Base-by-base conservation (phyloP, 2,888 invertebrate genomes). In the Desoria tigrina region DNA sequence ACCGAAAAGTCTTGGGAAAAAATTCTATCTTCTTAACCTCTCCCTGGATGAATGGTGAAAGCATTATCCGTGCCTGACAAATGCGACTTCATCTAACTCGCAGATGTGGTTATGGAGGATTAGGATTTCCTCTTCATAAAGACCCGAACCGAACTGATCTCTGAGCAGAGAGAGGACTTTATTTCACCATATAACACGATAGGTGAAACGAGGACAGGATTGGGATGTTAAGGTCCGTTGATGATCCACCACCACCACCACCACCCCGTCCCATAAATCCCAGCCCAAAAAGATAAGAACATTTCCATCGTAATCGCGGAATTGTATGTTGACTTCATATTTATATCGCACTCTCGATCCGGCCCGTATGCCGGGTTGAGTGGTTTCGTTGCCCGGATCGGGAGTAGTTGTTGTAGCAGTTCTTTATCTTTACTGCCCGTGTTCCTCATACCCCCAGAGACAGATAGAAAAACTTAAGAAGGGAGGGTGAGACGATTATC, bases 11-110 rank as follows among this genome's bases (percentile, higher is more conserved):
- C 32, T 51, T 45, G 56, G 42, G 56, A 28, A 57, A 42, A 57
- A 42, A 57, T 51, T 21, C 51, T 51, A 42, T 57, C 24, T 23
- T 39, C 42, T 57, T 57, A 57, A 57, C 57, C 57, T 42, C 42
- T 57, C 28, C 21, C 14, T 57, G 23, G 32, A 57, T 57, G 57
- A 57, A 32, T 57, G 55, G 55, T 32, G 57, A 57, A 57, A 57
- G 57, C 57, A 57, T 57, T 57, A 57, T 26, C 18, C 42, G 42
- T 57, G 42, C 6, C 57, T 57, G 57, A 57, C 57, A 57, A 57
- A 57, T 57, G 57, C 23, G 42, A 57, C 39, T 57, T 42, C 18
- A 51, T 51, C 51, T 51, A 24, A 21, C 16, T 14, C 14, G 23
- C 57, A 57, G 57, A 57, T 57, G 57, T 57, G 57, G 28, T 55